phyloP scores from a whole-genome alignment of 2,888 invertebrate species.

The Tetanocera ferruginea region DNA sequence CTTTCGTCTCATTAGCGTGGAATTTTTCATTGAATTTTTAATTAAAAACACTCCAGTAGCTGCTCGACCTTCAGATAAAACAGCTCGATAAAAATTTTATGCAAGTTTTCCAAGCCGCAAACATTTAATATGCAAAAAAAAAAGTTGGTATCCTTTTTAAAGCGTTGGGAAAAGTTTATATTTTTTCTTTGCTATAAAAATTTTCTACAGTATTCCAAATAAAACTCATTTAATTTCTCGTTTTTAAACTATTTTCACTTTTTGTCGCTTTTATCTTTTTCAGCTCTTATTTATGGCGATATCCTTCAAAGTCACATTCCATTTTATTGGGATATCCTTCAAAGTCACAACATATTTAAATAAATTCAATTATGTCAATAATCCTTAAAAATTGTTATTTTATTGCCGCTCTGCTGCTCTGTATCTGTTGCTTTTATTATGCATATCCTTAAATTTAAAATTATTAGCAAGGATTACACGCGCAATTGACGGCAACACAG shows the following conservation, averaged over 20 bases:
- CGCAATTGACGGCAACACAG: conserved; percentile 47
- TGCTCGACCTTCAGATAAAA: neutral
- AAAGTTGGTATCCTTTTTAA: no score
- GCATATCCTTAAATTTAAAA: conserved; percentile 49
- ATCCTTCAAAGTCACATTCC: neutral
- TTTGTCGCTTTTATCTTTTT: neutral
- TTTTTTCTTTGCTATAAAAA: no score
- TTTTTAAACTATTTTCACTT: neutral
- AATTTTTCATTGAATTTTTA: conserved; percentile 9
- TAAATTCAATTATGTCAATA: conserved; percentile 21
- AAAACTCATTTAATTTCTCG: neutral
- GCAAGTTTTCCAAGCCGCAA: no score
- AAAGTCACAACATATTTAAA: neutral
- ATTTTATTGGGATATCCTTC: neutral
- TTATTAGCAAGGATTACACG: conserved; percentile 54
- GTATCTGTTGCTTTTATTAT: neutral
- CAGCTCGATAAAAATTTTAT: neutral
- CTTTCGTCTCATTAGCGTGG: neutral
- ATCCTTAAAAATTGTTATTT: conserved; percentile 23
- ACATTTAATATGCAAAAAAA: no score
- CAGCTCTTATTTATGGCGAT: neutral
- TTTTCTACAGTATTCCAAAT: neutral
- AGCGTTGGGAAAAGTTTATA: no score
- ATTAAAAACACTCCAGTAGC: conserved; percentile 17
- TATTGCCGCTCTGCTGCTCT: neutral